Conservation (phyloP, 2,888 invertebrate species). For the Cecidostiba fungosa region DNA sequence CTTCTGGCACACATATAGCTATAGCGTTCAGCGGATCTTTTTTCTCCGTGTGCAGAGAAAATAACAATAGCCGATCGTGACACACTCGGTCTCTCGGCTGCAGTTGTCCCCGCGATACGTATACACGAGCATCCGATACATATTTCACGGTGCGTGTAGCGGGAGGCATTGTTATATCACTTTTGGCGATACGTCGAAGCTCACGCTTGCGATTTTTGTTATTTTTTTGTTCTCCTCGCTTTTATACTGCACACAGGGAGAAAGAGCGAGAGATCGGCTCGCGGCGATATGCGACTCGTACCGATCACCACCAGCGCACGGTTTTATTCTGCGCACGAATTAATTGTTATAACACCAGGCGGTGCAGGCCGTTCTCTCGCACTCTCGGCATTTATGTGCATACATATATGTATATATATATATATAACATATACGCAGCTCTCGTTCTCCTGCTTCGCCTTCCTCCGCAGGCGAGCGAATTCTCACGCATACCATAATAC, state of each 20-base stretch:
- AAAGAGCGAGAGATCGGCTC: constrained; percentile 11
- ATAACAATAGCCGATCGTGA: not conserved
- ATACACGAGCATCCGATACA: not conserved
- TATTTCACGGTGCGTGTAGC: constrained; percentile 25
- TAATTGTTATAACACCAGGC: constrained; percentile 25
- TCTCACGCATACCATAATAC: constrained; percentile 22
- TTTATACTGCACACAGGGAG: not conserved
- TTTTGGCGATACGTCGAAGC: not conserved
- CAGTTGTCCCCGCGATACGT: not conserved
- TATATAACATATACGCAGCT: too few relatives aligned
- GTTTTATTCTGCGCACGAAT: constrained; percentile 12
- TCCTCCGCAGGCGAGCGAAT: not conserved
- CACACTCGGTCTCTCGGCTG: not conserved
- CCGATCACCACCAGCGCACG: not conserved
- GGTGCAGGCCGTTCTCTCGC: not conserved
- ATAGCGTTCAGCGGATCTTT: too few relatives aligned
- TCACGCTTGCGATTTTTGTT: not conserved
- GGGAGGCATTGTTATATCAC: constrained; percentile 28
- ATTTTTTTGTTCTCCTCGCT: not conserved
- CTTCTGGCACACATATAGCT: too few relatives aligned
- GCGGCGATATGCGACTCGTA: not conserved
- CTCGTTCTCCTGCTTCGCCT: constrained; percentile 1
- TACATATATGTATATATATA: not conserved
- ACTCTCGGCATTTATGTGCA: too few relatives aligned
- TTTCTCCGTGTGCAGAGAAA: not conserved